Evolutionary conservation across 2,113 vertebrate species (phyloP), one percentile per base, ranked within the genome.

Genomic region (Cyphomyrus discorhynchus): DNA sequence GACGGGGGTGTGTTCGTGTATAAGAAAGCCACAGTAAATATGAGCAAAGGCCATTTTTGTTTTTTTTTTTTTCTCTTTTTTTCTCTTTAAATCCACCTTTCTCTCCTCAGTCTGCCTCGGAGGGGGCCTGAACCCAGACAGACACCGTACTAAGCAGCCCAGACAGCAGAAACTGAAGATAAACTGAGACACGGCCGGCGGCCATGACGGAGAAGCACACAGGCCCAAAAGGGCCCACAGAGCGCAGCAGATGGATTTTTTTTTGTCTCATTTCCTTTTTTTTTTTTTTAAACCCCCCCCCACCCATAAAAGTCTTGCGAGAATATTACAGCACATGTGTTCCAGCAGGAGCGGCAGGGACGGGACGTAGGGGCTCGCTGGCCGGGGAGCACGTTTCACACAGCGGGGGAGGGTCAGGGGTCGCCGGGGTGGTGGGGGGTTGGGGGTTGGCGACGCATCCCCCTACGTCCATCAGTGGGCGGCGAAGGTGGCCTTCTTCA

Each of bases 401-500:
- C 86, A 42, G 31, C 86, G 10, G 53, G 50, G 17, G 11, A 6
- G 35, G 31, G 31, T 94, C 95, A 92, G 92, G 95, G 93, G 93
- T 93, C 92, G 85, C 91, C 7, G 52, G 82, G 92, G 95, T 94
- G 94, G 94, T 91, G 92, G 95, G 95, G 94, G 92, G 47, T 93
- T 95, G 92, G 92, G 95, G 93, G 93, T 94, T 92, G 35, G 31
- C 17, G 8, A 24, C 42, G 1, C 15, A 3, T n/a, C 52, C 2
- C 89, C 46, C 91, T 82, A 88, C 89, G 74, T 90, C 89, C 87
- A 92, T 98, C 96, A 99, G 93, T 99, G 98, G 93, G 97, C 97
- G 93, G 98, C 98, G 92, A 97, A 99, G 31, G 98, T 98, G 88
- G 97, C 97, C 94, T 99, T 99, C 96, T 99, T 99, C 96, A 99